These are phyloP conservation scores for Hypomecis punctinalis DNA, from an alignment of 2,888 invertebrate genomes.

Conservation along the genomic window DNA sequence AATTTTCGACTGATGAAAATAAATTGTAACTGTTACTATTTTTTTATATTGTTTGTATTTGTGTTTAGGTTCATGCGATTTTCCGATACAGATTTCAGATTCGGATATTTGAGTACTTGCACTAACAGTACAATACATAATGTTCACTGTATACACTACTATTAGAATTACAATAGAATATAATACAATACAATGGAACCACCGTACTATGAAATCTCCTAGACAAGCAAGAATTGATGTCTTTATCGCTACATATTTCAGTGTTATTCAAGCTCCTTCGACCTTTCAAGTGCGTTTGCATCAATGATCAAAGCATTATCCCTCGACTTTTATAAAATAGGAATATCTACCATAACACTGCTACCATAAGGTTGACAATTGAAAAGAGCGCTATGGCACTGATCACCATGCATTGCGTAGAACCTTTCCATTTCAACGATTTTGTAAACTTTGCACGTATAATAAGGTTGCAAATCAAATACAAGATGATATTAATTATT, in stretches of 20 bases:
- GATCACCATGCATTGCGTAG: slow-evolving; percentile 19
- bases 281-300: slow-evolving; percentile 41
- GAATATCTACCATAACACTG: not conserved
- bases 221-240: not conserved
- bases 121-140: no score
- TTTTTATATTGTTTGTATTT: no score
- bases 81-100: no score
- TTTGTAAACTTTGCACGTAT: slow-evolving; percentile 46
- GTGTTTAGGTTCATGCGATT: no score
- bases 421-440: slow-evolving; percentile 47
- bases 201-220: no score
- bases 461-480: slow-evolving; percentile 46
- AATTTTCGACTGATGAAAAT: no score
- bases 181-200: no score
- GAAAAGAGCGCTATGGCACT: not conserved
- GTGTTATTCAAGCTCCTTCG: slow-evolving; percentile 31
- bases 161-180: no score
- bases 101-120: no score
- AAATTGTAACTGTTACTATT: no score
- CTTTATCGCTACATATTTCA: not conserved
- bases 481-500: slow-evolving; percentile 46
- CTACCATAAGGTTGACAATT: slow-evolving; percentile 20
- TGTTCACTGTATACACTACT: no score
- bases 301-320: slow-evolving; percentile 57
- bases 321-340: not conserved